Percentiles rank a stretch among this genome's conserved stretches.
Evolutionary conservation across 2,888 invertebrate species (phyloP).

Genomic region (Gisinianus flammeolus): DNA sequence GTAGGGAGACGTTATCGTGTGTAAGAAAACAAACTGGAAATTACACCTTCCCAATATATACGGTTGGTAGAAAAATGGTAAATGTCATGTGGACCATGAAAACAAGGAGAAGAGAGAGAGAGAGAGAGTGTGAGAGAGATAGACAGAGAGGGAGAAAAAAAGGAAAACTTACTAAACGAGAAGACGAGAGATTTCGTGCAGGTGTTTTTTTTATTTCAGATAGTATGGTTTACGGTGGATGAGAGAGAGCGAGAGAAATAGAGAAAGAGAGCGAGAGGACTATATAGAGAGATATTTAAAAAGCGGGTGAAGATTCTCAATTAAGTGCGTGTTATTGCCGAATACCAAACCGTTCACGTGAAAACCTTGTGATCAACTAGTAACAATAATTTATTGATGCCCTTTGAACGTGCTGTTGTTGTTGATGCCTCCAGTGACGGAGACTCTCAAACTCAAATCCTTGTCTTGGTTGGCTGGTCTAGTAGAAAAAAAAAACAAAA

Average conservation of each 20-base stretch:
- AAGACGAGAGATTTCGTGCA: constrained; percentile 7
- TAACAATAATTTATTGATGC: constrained; percentile 16
- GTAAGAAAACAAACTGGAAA: constrained; percentile 21
- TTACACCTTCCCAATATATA: not conserved
- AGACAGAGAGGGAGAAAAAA: not conserved
- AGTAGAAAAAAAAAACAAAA: too few relatives aligned
- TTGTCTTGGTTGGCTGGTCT: too few relatives aligned
- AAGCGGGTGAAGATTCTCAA: constrained; percentile 7
- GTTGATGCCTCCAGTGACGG: too few relatives aligned
- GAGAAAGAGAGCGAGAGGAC: not conserved
- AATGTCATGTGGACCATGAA: not conserved
- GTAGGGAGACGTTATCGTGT: not conserved
- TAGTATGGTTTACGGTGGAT: not conserved
- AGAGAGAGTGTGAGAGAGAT: not conserved
- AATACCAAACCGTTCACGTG: constrained; percentile 37
- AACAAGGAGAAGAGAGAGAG: not conserved
- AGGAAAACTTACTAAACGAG: not conserved
- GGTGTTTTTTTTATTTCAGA: not conserved
- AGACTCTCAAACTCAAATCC: too few relatives aligned
- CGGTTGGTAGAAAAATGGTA: not conserved
- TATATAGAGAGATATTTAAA: not conserved
- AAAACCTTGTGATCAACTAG: constrained; percentile 17
- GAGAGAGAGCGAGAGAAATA: not conserved
- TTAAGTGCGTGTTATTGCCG: constrained; percentile 11
- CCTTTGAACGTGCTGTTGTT: not conserved